These are phyloP conservation scores for Anomalospiza imberbis DNA, from an alignment of 2,797 vertebrate species.

Conservation along the genomic window DNA sequence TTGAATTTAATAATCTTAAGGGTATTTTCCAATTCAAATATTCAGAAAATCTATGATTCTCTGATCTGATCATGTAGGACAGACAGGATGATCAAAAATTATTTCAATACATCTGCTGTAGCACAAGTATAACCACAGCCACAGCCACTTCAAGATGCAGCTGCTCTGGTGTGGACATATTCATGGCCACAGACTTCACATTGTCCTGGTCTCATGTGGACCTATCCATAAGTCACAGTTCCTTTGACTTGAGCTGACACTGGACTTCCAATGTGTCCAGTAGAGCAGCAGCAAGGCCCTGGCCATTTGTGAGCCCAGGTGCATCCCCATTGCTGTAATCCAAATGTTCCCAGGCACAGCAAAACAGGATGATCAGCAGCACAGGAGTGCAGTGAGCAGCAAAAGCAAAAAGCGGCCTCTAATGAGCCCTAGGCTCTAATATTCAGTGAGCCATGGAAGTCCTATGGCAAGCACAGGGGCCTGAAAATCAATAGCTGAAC, in stretches of 20 bases:
- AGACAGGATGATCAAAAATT: background rate
- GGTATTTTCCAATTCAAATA: background rate
- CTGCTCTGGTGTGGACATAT: background rate
- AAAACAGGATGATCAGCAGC: background rate
- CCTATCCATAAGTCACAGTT: background rate
- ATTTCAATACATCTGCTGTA: background rate
- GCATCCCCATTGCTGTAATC: too few relatives aligned
- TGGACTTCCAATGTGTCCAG: background rate
- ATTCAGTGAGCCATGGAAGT: background rate
- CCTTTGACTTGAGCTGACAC: background rate
- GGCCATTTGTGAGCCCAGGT: background rate
- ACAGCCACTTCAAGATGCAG: background rate
- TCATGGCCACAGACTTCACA: background rate
- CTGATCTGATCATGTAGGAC: background rate
- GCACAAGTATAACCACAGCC: background rate
- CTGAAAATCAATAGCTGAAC: background rate
- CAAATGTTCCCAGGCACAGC: background rate
- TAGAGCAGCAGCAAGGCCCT: background rate
- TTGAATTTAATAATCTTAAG: background rate
- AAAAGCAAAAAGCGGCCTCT: background rate
- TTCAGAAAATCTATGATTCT: background rate
- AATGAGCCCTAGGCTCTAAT: too few relatives aligned
- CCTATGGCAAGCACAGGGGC: background rate
- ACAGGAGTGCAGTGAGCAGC: background rate
- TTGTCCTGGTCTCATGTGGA: background rate